Base-by-base conservation (phyloP, 2,113 vertebrate species). In the Clarias gariepinus region DNA sequence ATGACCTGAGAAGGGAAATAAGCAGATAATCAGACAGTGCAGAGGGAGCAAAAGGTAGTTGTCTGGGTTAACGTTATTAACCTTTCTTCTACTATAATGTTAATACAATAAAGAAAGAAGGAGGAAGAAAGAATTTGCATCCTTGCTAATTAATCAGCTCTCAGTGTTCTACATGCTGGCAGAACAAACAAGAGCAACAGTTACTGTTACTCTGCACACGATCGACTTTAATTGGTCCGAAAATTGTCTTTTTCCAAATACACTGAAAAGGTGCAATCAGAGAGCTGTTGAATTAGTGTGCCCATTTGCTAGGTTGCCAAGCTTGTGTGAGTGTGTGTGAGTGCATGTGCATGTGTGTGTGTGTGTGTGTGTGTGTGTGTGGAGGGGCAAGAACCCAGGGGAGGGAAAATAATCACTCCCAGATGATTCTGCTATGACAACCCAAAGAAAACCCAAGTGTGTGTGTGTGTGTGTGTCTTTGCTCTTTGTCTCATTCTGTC, bases 141-240 rank as follows among this genome's bases (percentile, higher is more conserved):
- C 82, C 83, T 79, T 13, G 85, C 90, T 95, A 94, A 95, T 94
- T 93, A 93, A 90, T 86, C 78, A 60, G 73, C 82, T 82, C 87
- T 89, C 90, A 83, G 91, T 90, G 85, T 92, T 90, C 91, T 88
- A 90, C 69, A 88, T 74, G 86, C 71, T 91, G 89, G 88, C 91
- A 89, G 89, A 83, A 53, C 63, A 84, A 83, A 82, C 61, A 87
- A 90, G 89, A 89, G 87, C 89, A 90, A 90, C 25, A 58, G 25
- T 79, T 47, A 23, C 69, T 15, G 57, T 83, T 28, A 81, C 12
- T 93, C 82, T 91, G 76, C 87, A 81, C 85, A 81, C 87, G 64
- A 90, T 87, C 80, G 73, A 77, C 85, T 92, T 90, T 93, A 95
- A 95, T 94, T 94, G 88, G 91, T 88, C 90, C 90, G 85, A 85